Evolutionary conservation across 2,888 invertebrate genomes (phyloP).

Genomic region (Meandrusa payeni): DNA sequence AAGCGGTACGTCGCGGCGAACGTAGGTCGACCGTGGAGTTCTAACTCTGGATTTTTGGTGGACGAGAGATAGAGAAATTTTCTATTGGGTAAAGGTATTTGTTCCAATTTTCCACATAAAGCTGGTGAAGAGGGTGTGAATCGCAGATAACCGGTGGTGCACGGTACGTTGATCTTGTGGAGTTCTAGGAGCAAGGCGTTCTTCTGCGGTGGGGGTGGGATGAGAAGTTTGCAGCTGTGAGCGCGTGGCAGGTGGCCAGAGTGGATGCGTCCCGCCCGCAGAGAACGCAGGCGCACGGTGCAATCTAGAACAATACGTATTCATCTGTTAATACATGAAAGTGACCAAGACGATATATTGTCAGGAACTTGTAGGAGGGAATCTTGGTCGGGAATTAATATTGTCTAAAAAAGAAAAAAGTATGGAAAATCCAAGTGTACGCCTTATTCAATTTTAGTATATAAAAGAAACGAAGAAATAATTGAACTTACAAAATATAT

Average conservation of each 20-base stretch:
- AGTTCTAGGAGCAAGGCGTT: slow-evolving; percentile 84
- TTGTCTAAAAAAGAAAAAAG: no score
- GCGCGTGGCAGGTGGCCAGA: slow-evolving; percentile 76
- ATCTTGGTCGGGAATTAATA: no score
- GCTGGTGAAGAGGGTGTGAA: slow-evolving; percentile 75
- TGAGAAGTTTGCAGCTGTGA: slow-evolving; percentile 78
- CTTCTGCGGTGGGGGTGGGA: slow-evolving; percentile 62
- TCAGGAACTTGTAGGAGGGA: no score
- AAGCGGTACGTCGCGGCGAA: slow-evolving; percentile 84
- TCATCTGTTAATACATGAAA: no score
- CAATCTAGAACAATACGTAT: slow-evolving; percentile 81
- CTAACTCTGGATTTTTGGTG: slow-evolving; percentile 76
- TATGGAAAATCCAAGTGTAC: no score
- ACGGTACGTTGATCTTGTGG: slow-evolving; percentile 85
- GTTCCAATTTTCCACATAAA: slow-evolving; percentile 87
- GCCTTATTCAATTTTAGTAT: no score
- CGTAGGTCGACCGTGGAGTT: slow-evolving; percentile 82
- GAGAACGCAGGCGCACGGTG: slow-evolving; percentile 71
- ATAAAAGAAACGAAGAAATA: no score
- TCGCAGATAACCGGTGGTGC: slow-evolving; percentile 81
- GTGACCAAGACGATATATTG: no score
- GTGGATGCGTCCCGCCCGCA: slow-evolving; percentile 68
- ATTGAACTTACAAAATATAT: no score
- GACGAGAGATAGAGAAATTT: slow-evolving; percentile 77
- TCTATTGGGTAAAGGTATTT: slow-evolving; percentile 80